Evolutionary conservation across 2,888 invertebrate species (phyloP).

Genomic region (Pelosia muscerda): DNA sequence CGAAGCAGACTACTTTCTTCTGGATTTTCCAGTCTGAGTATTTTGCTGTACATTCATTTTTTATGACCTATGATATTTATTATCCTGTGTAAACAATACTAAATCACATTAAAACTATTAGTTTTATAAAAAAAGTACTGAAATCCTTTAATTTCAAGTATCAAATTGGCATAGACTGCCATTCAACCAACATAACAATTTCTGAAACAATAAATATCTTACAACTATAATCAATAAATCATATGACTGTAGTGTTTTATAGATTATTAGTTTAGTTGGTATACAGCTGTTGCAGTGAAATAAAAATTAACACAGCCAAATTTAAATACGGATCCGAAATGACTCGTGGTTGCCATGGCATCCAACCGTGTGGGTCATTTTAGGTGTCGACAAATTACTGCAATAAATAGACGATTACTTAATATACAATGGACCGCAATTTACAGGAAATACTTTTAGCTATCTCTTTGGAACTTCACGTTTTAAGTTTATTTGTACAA

Average conservation of each 20-base stretch:
- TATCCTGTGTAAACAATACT: too few species aligned
- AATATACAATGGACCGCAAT: background rate
- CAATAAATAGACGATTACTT: background rate
- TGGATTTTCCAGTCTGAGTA: too few species aligned
- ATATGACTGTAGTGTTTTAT: background rate
- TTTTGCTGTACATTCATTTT: too few species aligned
- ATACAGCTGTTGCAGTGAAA: background rate
- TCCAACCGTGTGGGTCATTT: background rate
- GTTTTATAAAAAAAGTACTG: too few species aligned
- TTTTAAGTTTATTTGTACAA: background rate
- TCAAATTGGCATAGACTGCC: too few species aligned
- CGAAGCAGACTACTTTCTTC: too few species aligned
- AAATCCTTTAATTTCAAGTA: too few species aligned
- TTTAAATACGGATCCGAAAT: background rate
- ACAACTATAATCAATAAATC: background rate
- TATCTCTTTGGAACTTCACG: background rate
- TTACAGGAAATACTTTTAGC: background rate
- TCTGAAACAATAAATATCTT: too few species aligned
- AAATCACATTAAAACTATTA: too few species aligned
- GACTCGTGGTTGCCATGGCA: conserved; percentile 18
- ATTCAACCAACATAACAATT: too few species aligned
- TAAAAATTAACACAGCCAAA: background rate
- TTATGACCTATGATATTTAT: too few species aligned
- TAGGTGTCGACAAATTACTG: background rate
- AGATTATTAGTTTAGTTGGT: background rate